Base-by-base conservation (phyloP, 2,113 vertebrate genomes). In the Saccopteryx leptura region DNA sequence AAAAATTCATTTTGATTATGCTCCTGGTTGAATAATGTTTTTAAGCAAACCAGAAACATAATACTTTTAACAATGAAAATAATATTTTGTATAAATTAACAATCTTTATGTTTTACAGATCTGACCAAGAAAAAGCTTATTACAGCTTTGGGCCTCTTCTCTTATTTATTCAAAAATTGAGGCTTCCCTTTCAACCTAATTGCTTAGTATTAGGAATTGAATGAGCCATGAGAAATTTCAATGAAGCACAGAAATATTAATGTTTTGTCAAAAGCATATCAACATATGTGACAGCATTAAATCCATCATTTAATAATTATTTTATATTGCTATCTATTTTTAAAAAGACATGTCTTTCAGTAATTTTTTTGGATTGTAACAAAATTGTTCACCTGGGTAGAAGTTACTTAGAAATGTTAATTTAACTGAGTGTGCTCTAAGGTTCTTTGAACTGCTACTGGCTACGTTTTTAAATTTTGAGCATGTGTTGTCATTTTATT, bases 381-480 rank as follows among this genome's bases (percentile, higher is more conserved):
- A 83, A 75, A 78, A 65, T 79, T 46, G 13, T 46, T 93, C 71
- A 56, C n/a, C 24, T 46, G 31, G 9, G 4, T 48, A 72, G 81
- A 81, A n/a, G 31, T 92, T 80, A 66, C 5, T 28, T 60, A 74
- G 9, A 63, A 56, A 68, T 7, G 2, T 81, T 11, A 12, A 17
- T 33, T 72, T n/a, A 81, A 26, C 10, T 31, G 24, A 78, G 24
- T 78, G 26, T 69, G 6, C 58, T 87, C 76, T 72, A 66, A 65
- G 46, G 8, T 65, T 93, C 9, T 10, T 54, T 80, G 28, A 86
- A 63, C 28, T 66, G 31, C 24, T 83, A 33, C 63, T 88, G 39
- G 60, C 52, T 92, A 91, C 39, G 11, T 60, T 96, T 93, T 93
- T 87, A 14, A 84, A 5, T 76, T 72, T 65, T 92, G 56, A 75